Percentiles rank a stretch among this genome's conserved stretches.
Evolutionary conservation across 2,888 invertebrate species (phyloP).

Genomic region (Perizoma flavofasciatum): DNA sequence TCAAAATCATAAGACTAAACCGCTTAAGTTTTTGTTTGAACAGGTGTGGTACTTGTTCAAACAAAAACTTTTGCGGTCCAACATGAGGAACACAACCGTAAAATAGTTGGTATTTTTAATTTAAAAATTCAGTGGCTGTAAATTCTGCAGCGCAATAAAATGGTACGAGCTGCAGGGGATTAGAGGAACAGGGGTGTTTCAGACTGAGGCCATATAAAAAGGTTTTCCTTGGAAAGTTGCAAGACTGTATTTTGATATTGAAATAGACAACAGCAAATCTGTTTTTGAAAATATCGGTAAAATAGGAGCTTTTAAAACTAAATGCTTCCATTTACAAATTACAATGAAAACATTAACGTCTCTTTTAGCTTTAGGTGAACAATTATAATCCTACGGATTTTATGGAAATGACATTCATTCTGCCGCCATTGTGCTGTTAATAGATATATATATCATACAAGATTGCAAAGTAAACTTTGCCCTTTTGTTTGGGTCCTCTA

Average conservation of each 20-base stretch:
- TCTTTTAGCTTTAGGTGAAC: too few species aligned
- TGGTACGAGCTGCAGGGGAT: constrained; percentile 36
- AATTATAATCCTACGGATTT: too few species aligned
- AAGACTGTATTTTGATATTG: constrained; percentile 36
- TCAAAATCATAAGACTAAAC: too few species aligned
- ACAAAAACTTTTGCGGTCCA: not conserved
- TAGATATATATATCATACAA: not conserved
- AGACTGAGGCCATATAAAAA: constrained; percentile 41
- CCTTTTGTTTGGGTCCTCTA: constrained; percentile 17
- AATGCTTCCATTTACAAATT: too few species aligned
- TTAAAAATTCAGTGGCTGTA: constrained; percentile 45
- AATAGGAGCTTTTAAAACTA: not conserved
- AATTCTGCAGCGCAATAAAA: constrained; percentile 44
- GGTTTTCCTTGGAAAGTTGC: constrained; percentile 46
- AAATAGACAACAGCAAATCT: constrained; percentile 12
- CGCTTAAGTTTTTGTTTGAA: not conserved
- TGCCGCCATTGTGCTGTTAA: not conserved
- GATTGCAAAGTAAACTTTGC: constrained; percentile 15
- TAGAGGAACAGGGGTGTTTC: constrained; percentile 39
- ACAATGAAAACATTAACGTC: too few species aligned
- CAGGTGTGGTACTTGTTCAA: too few species aligned
- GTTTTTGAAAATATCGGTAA: not conserved
- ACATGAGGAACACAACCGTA: constrained; percentile 5
- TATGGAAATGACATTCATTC: too few species aligned
- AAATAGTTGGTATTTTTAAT: constrained; percentile 34